Evolutionary conservation across 35 echinoderm and acorn worm genomes (phyloP).

Genomic region (Chiridota heheva): DNA sequence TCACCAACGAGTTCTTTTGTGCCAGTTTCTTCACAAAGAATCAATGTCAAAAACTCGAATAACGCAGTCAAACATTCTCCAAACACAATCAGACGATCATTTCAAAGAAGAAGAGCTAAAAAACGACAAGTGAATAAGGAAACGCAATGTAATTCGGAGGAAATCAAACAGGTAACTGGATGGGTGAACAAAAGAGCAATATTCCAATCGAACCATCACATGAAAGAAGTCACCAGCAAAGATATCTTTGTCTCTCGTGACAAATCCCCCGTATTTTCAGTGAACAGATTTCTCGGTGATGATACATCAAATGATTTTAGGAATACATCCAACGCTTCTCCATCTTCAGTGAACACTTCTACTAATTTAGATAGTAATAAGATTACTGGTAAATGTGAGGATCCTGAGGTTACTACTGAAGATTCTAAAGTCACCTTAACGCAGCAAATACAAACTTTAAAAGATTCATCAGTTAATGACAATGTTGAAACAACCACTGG

Average conservation of each 20-base stretch:
- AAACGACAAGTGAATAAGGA: slow-evolving; percentile 42
- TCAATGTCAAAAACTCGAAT: no score
- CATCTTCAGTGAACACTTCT: background rate
- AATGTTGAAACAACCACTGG: no score
- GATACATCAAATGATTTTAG: background rate
- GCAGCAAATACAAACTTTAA: no score
- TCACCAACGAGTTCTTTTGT: no score
- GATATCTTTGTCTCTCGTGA: slow-evolving; percentile 25
- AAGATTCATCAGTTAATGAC: no score
- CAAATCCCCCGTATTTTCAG: slow-evolving; percentile 5
- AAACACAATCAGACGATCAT: no score
- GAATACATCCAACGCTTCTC: slow-evolving; percentile 12
- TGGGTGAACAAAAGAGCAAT: slow-evolving; percentile 70
- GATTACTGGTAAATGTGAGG: no score
- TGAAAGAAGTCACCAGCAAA: slow-evolving; percentile 29
- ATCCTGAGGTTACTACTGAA: no score
- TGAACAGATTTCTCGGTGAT: background rate
- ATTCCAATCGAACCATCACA: slow-evolving; percentile 15
- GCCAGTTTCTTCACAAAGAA: no score
- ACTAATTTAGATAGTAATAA: background rate
- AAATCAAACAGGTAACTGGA: slow-evolving; percentile 85
- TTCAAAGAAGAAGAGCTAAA: slow-evolving; percentile 8
- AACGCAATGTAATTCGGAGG: slow-evolving; percentile 85
- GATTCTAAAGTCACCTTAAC: no score
- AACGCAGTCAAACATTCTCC: no score